Conservation (phyloP, 2,797 vertebrate genomes). For the Rhynchotus rufescens region DNA sequence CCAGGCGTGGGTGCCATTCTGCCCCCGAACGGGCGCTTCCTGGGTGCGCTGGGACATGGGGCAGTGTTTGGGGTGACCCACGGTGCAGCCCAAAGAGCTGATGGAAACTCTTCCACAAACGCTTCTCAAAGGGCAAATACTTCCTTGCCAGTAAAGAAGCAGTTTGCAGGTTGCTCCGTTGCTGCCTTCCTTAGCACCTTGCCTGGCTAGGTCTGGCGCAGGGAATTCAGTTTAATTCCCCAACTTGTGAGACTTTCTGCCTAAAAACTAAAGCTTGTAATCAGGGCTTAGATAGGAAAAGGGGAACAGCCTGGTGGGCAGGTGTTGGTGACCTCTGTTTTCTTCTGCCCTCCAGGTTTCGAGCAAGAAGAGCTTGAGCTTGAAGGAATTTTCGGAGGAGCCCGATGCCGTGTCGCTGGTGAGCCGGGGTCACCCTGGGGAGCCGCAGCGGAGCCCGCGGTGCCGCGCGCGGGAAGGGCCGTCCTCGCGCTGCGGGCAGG, state of each 20-base stretch:
- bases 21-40: not conserved
- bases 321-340: fast-evolving
- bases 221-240: not conserved
- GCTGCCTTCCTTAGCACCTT: not conserved
- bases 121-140: not conserved
- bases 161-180: not conserved
- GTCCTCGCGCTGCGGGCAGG: not conserved
- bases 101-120: not conserved
- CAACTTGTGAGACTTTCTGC: not conserved
- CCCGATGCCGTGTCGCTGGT: slow-evolving; percentile 87
- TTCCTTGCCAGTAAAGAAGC: not conserved
- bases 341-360: slow-evolving; percentile 66
- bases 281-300: not conserved
- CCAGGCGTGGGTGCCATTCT: not conserved
- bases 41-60: not conserved
- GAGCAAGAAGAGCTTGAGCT: slow-evolving; percentile 92
- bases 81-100: not conserved
- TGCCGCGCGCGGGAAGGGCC: too few relatives aligned
- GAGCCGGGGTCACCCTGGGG: not conserved
- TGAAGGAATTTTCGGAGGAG: slow-evolving; percentile 90
- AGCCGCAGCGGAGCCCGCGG: too few relatives aligned
- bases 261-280: not conserved
- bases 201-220: not conserved
- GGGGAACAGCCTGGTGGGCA: not conserved
- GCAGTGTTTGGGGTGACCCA: fast-evolving